phyloP scores from a whole-genome alignment of 2,888 invertebrate species.

The Galerucella nymphaeae region DNA sequence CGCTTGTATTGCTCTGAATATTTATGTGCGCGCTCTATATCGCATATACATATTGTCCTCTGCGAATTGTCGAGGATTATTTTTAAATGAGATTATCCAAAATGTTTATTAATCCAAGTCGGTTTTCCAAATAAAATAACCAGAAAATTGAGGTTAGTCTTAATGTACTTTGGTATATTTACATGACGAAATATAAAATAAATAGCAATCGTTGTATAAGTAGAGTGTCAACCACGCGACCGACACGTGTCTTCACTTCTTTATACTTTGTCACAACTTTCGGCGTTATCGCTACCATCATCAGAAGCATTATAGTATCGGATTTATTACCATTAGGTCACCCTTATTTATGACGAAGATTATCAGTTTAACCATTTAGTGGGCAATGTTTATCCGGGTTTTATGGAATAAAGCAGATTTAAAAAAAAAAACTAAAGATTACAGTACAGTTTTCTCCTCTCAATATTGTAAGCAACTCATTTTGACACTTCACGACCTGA shows the following conservation, averaged over 20 bases:
- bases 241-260: slow-evolving; percentile 29
- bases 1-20: slow-evolving; percentile 61
- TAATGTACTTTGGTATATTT: slow-evolving; percentile 9
- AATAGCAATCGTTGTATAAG: slow-evolving; percentile 7
- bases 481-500: no score
- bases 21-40: slow-evolving; percentile 51
- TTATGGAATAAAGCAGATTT: no score
- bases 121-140: no score
- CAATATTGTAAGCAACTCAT: no score
- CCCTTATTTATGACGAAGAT: background rate
- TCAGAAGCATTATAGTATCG: background rate
- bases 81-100: background rate
- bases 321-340: background rate
- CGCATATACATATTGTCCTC: slow-evolving; percentile 12
- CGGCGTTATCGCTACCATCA: background rate
- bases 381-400: no score
- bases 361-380: background rate
- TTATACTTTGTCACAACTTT: slow-evolving; percentile 36
- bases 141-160: no score
- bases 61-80: slow-evolving; percentile 2
- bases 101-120: no score
- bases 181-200: slow-evolving; percentile 29
- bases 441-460: no score
- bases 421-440: no score
- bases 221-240: slow-evolving; percentile 24